Conservation (phyloP, 2,797 vertebrate genomes). For the Pseudochromis fuscus region DNA sequence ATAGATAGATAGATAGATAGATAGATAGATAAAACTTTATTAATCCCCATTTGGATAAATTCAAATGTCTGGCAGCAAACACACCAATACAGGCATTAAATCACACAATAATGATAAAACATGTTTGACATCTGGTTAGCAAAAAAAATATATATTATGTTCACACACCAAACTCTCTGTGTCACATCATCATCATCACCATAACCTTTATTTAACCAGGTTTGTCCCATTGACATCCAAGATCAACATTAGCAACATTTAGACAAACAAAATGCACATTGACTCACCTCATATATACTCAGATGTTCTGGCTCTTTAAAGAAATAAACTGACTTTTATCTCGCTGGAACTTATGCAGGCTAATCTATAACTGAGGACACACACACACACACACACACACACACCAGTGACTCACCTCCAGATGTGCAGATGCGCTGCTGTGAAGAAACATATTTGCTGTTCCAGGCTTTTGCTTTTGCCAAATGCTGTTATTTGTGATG, state of each 20-base stretch:
- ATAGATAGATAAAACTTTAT: too few relatives aligned
- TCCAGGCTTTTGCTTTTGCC: conserved; percentile 42
- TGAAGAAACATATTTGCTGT: conserved; percentile 38
- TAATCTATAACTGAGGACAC: conserved; percentile 34
- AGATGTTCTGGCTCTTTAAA: conserved; percentile 10
- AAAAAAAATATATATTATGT: too few relatives aligned
- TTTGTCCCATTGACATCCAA: too few relatives aligned
- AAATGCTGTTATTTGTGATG: conserved; percentile 57
- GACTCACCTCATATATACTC: conserved; percentile 3
- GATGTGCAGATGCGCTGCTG: conserved; percentile 43
- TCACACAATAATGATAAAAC: too few relatives aligned
- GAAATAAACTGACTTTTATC: conserved; percentile 42
- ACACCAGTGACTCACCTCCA: conserved; percentile 38
- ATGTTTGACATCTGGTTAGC: too few relatives aligned
- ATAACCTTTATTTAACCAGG: too few relatives aligned
- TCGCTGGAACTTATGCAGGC: conserved; percentile 15
- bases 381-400: background rate
- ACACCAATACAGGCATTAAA: too few relatives aligned
- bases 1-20: too few relatives aligned
- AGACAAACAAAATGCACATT: conserved; percentile 27
- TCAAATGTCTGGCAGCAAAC: too few relatives aligned
- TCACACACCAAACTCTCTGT: too few relatives aligned
- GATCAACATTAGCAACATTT: conserved; percentile 1
- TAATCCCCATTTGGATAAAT: too few relatives aligned
- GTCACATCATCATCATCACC: background rate